phyloP scores from a whole-genome alignment of 2,888 invertebrate species.

The Sarcophaga subvicina region DNA sequence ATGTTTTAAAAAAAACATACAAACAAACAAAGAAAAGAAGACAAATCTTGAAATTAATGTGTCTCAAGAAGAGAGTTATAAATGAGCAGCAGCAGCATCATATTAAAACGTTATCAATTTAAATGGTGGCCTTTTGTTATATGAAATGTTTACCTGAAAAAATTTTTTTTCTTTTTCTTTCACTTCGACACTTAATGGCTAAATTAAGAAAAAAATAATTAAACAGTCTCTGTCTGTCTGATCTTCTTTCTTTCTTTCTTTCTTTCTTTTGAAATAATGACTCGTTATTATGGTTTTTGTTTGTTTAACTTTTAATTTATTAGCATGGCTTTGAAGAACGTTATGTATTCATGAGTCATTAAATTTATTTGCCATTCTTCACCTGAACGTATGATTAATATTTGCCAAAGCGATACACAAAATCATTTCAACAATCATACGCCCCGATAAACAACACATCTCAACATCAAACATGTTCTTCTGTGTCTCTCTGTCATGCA shows the following conservation, averaged over 20 bases:
- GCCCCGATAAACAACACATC: neutral
- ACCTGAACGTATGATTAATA: constrained; percentile 33
- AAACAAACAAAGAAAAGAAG: no score
- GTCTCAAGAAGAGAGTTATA: neutral
- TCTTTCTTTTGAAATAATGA: neutral
- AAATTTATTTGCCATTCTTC: constrained; percentile 18
- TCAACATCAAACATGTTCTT: neutral
- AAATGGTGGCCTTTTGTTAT: no score
- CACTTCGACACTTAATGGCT: no score
- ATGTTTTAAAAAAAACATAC: neutral
- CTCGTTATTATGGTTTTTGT: no score
- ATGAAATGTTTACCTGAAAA: no score
- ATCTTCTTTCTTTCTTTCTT: neutral
- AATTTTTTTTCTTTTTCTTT: no score
- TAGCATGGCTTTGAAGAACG: neutral
- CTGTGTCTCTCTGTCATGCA: neutral
- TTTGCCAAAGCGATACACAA: neutral
- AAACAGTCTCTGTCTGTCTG: neutral
- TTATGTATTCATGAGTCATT: constrained; percentile 1
- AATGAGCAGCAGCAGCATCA: no score
- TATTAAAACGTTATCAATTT: no score
- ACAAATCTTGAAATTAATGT: neutral
- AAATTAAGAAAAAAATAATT: no score
- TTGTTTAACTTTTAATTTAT: neutral
- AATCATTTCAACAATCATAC: constrained; percentile 23